These are phyloP conservation scores for Hydrophis major DNA, from an alignment of 2,797 vertebrate genomes.

Conservation along the genomic window DNA sequence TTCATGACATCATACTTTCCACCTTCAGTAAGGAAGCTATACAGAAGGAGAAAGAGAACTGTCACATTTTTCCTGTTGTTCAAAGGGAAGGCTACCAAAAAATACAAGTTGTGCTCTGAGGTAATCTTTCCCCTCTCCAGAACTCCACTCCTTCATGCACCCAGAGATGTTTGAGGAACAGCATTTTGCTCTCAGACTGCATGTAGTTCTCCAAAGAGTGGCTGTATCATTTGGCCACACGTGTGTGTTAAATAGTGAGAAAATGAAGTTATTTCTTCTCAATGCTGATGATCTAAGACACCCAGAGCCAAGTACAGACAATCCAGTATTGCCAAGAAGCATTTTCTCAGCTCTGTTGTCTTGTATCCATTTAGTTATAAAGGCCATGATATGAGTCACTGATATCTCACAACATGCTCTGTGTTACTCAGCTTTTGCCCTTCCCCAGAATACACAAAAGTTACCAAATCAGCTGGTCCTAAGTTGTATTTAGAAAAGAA, in stretches of 20 bases:
- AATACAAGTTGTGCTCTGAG: not conserved
- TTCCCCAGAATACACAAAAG: not conserved
- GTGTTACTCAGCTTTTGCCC: not conserved
- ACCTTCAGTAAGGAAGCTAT: not conserved
- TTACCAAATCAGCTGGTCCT: slow-evolving; percentile 30
- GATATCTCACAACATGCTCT: not conserved
- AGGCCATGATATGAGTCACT: slow-evolving; percentile 16
- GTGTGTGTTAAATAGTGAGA: not conserved
- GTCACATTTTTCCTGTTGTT: not conserved
- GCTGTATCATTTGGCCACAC: not conserved
- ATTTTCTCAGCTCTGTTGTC: not conserved
- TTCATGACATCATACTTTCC: not conserved
- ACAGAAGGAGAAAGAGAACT: not conserved
- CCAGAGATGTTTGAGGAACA: not conserved
- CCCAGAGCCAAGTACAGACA: not conserved
- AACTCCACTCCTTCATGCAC: not conserved
- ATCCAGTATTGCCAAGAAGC: not conserved
- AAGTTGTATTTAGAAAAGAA: slow-evolving; percentile 25
- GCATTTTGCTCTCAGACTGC: not conserved
- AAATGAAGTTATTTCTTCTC: not conserved
- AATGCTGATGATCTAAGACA: not conserved
- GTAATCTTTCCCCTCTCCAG: not conserved
- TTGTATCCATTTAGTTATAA: not conserved
- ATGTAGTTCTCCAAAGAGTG: not conserved
- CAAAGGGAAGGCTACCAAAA: not conserved